These are phyloP conservation scores for Ambastaia sidthimunki DNA, from an alignment of 2,797 vertebrate species.

Conservation along the genomic window DNA sequence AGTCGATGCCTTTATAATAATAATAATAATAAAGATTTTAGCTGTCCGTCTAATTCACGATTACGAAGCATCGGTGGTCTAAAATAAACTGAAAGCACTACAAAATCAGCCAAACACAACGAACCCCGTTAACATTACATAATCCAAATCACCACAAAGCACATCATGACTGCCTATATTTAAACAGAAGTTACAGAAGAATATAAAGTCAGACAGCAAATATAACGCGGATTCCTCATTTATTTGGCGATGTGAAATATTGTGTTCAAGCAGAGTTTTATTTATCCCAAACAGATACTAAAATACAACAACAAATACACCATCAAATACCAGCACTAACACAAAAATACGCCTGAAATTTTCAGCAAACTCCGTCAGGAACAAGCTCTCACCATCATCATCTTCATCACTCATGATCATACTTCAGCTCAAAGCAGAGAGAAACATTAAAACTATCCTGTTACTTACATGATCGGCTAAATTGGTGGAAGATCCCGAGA, in stretches of 20 bases:
- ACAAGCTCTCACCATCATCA: no score
- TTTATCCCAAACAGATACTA: not conserved
- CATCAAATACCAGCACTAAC: not conserved
- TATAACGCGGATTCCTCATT: not conserved
- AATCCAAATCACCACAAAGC: constrained; percentile 68
- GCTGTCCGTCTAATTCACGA: constrained; percentile 76
- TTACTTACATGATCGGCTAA: constrained; percentile 98
- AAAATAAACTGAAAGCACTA: constrained; percentile 67
- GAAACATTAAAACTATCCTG: constrained; percentile 44
- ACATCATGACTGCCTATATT: constrained; percentile 66
- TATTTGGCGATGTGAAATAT: not conserved
- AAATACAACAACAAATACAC: not conserved
- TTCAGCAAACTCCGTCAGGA: not conserved
- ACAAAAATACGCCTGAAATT: not conserved
- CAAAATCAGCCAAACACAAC: constrained; percentile 81
- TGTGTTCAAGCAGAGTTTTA: not conserved
- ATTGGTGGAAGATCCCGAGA: constrained; percentile 98
- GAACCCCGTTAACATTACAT: constrained; percentile 82
- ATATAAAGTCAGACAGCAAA: no score
- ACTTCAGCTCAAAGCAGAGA: not conserved
- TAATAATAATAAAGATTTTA: constrained; percentile 66
- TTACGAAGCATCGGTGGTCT: constrained; percentile 76
- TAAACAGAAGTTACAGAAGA: constrained; percentile 45
- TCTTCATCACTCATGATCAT: not conserved
- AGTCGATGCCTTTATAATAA: constrained; percentile 67